Conservation (phyloP, 2,797 vertebrate species). For the Typhlichthys eigenmanni region DNA sequence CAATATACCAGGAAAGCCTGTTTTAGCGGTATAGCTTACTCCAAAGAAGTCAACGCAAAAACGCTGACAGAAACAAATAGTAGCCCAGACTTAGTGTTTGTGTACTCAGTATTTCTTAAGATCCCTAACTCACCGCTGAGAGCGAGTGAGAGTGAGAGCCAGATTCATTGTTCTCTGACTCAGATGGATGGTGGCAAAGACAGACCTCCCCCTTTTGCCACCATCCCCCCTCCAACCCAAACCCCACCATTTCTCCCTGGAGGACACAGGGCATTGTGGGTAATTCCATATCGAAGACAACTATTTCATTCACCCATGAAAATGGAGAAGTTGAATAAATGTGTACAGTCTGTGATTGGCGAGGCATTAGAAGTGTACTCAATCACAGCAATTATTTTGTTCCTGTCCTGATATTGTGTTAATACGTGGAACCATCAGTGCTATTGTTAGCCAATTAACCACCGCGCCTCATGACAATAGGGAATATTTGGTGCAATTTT, state of each 20-base stretch:
- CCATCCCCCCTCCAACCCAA: constrained; percentile 8
- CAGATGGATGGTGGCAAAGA: constrained; percentile 16
- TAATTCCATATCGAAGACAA: constrained; percentile 41
- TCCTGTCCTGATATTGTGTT: constrained; percentile 6
- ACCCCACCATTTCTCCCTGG: constrained; percentile 30
- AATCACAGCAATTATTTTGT: constrained; percentile 7
- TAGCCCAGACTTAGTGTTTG: not conserved
- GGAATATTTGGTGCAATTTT: constrained; percentile 8
- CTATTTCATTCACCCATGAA: constrained; percentile 49
- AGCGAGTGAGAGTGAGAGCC: not conserved
- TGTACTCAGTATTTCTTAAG: not conserved
- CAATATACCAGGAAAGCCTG: constrained; percentile 2
- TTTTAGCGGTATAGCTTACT: constrained; percentile 6
- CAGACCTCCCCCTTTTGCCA: not conserved
- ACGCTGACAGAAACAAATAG: constrained; percentile 7
- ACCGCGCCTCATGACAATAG: constrained; percentile 20
- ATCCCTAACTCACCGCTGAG: not conserved
- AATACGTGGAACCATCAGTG: constrained; percentile 15
- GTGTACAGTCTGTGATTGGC: constrained; percentile 10
- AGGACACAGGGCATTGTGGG: constrained; percentile 54
- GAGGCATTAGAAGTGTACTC: constrained; percentile 11
- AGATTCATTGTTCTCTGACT: constrained; percentile 10
- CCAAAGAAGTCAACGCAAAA: not conserved
- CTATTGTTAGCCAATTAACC: constrained; percentile 34
- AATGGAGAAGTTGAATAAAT: constrained; percentile 25